Conservation (phyloP, 2,797 vertebrate genomes). For the Etheostoma perlongum region DNA sequence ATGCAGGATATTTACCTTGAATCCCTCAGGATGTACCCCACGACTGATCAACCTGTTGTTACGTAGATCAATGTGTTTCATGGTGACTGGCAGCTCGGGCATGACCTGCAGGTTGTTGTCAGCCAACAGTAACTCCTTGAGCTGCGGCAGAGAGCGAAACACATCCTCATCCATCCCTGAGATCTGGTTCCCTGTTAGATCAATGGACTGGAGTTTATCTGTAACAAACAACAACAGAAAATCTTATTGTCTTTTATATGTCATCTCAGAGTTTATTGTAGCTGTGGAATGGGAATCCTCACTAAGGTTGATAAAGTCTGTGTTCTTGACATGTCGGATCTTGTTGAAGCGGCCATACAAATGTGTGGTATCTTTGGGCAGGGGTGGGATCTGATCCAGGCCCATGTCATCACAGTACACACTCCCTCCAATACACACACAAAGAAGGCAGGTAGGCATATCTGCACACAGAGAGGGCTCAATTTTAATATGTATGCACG, state of each 20-base stretch:
- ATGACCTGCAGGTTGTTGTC: constrained; percentile 82
- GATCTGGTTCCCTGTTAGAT: constrained; percentile 87
- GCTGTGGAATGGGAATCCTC: constrained; percentile 30
- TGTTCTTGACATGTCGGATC: constrained; percentile 74
- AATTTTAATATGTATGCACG: not conserved
- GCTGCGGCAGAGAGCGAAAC: constrained; percentile 77
- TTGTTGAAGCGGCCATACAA: constrained; percentile 89
- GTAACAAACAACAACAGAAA: not conserved
- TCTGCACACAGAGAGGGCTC: constrained; percentile 61
- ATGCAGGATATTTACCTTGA: constrained; percentile 73
- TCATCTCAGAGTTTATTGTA: not conserved
- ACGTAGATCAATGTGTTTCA: constrained; percentile 80
- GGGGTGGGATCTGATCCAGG: constrained; percentile 80
- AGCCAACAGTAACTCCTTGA: constrained; percentile 85
- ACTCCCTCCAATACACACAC: constrained; percentile 86
- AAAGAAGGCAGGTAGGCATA: constrained; percentile 86
- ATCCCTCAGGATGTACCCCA: constrained; percentile 78
- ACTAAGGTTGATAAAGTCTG: constrained; percentile 86
- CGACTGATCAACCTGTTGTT: constrained; percentile 83
- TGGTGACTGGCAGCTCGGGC: constrained; percentile 81
- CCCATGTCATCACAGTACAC: constrained; percentile 87
- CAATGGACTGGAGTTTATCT: constrained; percentile 87
- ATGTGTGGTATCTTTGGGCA: constrained; percentile 84
- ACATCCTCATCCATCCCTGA: constrained; percentile 75
- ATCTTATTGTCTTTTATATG: not conserved